Base-by-base conservation (phyloP, 2,113 vertebrate genomes). In the Ceyx margarethae region DNA sequence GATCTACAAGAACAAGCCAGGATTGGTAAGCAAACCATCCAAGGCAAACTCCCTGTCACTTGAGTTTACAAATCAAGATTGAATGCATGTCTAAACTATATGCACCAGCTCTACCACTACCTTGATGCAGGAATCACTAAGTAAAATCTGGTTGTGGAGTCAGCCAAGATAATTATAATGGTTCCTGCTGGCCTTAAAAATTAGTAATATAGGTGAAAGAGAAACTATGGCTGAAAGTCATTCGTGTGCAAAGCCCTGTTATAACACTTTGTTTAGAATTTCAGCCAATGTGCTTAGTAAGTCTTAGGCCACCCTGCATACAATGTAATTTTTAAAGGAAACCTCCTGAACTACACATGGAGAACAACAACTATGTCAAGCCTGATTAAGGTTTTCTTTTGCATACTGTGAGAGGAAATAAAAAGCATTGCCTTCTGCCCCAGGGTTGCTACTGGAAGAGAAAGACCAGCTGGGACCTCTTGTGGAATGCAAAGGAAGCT, bases 381-480 rank as follows among this genome's bases (percentile, higher is more conserved):
- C 35, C 57, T 85, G 80, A 48, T 73, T 60, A 87, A 87, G 19
- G 31, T 80, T 89, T 85, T 82, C 61, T 60, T 80, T 85, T 94
- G 81, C 64, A 67, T 68, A 81, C 46, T 75, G 35, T 64, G 57
- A 89, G 57, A 92, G 35, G 57, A 95, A 96, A 91, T 43, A 95
- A 62, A 95, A 94, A 87, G 64, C 91, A 71, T 2, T 42, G 87
- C 68, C 72, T 91, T 81, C 87, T 92, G 92, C 94, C 95, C 94
- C 40, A 50, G 72, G 87, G 91, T 65, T 77, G 85, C 78, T 5
- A 62, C 91, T 94, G 79, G 56, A 87, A 95, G 95, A 92, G 82
- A 94, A 96, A 91, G 89, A 93, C 81, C 89, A 89, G 92, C 90
- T 96, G 90, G 92, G 93, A 96, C 93, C 90, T 94, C 92, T 94